These are phyloP conservation scores for Loxodonta africana DNA, from an alignment of 2,113 vertebrate genomes.

Conservation along the genomic window DNA sequence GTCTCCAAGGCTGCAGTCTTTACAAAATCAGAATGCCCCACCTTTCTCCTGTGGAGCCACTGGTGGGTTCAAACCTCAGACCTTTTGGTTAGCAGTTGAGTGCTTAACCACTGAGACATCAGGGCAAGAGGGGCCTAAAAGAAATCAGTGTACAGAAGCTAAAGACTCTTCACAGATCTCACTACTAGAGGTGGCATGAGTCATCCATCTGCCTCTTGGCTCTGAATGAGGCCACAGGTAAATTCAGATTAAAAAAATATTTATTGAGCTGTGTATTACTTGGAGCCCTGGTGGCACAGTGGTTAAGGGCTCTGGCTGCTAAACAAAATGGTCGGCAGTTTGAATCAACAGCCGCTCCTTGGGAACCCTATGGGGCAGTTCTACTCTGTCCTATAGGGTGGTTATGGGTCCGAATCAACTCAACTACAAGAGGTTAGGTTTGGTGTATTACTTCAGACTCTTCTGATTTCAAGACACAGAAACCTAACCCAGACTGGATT, in stretches of 20 bases:
- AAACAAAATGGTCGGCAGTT: too few species aligned
- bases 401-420: too few species aligned
- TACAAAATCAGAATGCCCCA: background rate
- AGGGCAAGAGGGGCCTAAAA: background rate
- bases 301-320: too few species aligned
- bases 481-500: background rate
- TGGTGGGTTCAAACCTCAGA: background rate
- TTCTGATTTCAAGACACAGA: background rate
- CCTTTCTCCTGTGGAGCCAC: background rate
- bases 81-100: too few species aligned
- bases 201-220: background rate
- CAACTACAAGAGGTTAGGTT: too few species aligned
- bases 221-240: background rate
- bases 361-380: too few species aligned
- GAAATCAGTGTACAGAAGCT: background rate
- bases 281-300: too few species aligned
- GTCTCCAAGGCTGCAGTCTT: background rate
- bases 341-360: too few species aligned
- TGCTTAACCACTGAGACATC: background rate
- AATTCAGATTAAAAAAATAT: background rate
- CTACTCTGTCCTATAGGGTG: too few species aligned
- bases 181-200: background rate
- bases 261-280: background rate
- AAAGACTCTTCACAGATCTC: background rate
- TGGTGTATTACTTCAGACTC: background rate